Evolutionary conservation across 2,113 vertebrate species (phyloP).

Genomic region (Xyrauchen texanus): DNA sequence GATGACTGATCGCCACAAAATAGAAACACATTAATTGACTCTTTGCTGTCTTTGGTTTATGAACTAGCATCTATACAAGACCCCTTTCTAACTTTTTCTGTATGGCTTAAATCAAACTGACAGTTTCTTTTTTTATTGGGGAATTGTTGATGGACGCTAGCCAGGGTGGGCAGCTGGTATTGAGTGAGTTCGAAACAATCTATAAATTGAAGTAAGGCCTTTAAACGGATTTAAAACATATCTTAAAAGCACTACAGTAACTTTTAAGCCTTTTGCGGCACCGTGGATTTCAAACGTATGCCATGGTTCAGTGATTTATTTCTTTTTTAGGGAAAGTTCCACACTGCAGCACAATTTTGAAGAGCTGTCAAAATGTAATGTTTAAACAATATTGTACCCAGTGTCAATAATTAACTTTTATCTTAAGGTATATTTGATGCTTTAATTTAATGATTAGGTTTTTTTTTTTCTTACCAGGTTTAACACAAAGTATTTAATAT

Average conservation of each 20-base stretch:
- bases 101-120: slow-evolving; percentile 53
- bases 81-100: slow-evolving; percentile 35
- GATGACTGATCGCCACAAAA: background rate
- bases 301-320: slow-evolving; percentile 22
- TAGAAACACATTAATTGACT: slow-evolving; percentile 28
- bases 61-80: slow-evolving; percentile 50
- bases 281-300: background rate
- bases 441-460: no score
- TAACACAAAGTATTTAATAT: no score
- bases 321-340: background rate
- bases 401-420: background rate
- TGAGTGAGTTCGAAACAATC: slow-evolving; percentile 16
- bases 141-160: slow-evolving; percentile 11
- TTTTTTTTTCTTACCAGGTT: no score
- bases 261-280: slow-evolving; percentile 5
- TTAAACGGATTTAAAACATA: slow-evolving; percentile 17
- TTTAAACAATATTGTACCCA: background rate
- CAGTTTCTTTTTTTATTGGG: slow-evolving; percentile 58
- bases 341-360: background rate
- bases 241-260: slow-evolving; percentile 6
- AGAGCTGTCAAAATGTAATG: slow-evolving; percentile 14
- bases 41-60: slow-evolving; percentile 46
- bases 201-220: slow-evolving; percentile 9
- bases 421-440: no score
- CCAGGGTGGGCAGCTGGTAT: slow-evolving; percentile 14